Percentiles rank a stretch among this genome's conserved stretches.
Conservation (phyloP, 2,888 invertebrate genomes). For the Sinhomidia bicolor region DNA sequence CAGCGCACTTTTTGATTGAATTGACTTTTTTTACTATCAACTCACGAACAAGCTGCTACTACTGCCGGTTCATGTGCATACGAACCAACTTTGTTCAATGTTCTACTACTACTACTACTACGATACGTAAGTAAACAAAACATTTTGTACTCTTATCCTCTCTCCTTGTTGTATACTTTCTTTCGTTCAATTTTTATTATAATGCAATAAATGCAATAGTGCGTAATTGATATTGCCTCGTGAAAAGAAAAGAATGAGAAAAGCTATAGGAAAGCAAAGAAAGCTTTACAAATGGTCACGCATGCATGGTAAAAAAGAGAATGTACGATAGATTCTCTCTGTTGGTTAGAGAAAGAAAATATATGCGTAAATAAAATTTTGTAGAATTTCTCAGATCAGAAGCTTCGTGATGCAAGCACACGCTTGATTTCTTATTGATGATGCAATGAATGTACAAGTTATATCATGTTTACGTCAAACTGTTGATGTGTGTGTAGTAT, state of each 20-base stretch:
- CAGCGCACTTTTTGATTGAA: conserved; percentile 29
- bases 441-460: conserved; percentile 47
- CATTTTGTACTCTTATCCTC: neutral
- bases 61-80: too few species aligned
- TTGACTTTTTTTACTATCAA: conserved; percentile 52
- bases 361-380: conserved; percentile 52
- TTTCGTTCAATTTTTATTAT: conserved; percentile 16
- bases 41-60: neutral
- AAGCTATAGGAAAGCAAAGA: neutral
- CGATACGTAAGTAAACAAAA: conserved; percentile 23
- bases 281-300: neutral
- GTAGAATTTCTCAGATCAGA: conserved; percentile 21
- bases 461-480: neutral
- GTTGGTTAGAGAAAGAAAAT: conserved; percentile 10
- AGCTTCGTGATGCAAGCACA: conserved; percentile 7
- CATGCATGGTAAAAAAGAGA: conserved; percentile 13
- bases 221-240: conserved; percentile 63
- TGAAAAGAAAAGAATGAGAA: conserved; percentile 15
- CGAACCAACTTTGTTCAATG: neutral
- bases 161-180: neutral
- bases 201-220: conserved; percentile 61
- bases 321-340: neutral
- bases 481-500: neutral
- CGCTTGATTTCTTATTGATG: conserved; percentile 59
- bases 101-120: too few species aligned